Base-by-base conservation (phyloP, 30 jellyfish, hydroid and myxozoan genomes). In the Euphysa ruthae region DNA sequence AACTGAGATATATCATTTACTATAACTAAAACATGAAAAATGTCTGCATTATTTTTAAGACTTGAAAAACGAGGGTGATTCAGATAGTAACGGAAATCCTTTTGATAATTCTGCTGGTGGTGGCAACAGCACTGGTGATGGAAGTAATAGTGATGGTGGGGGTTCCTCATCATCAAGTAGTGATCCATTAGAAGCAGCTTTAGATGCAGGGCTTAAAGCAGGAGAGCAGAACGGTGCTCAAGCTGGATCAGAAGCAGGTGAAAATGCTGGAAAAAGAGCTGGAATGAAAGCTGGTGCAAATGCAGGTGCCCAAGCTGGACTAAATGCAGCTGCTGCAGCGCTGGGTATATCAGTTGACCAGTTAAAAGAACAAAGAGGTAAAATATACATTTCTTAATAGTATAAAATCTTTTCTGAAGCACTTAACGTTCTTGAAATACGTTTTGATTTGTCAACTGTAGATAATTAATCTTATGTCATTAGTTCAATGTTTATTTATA, bases 211-310 rank as follows among this genome's bases (percentile, higher is more conserved):
- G 6, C 91, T 82, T 32, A 70, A 72, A 24, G 95, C 95, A 4
- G 95, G 95, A 54, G 52, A 71, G 20, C 84, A 66, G 58, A 88
- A 87, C 19, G 95, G 91, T 8, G 84, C 75, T 4, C 85, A 74
- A 4, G 95, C 95, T 5, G 95, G 95, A 55, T 70, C 73, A 29
- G 50, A 74, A 55, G 95, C 95, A 43, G 95, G 95, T 4, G 87
- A 75, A 55, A 83, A 83, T 58, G 95, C 95, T 6, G 95, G 95
- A 6, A 83, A 65, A 49, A 58, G 63, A 28, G 95, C 95, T 19
- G 95, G 95, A 1, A 43, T 65, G 58, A 31, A 75, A n/a, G 95
- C 95, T 4, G 95, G 95, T 5, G 95, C 69, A 69, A 83, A 74
- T 28, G 95, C 95, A 0, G 95, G 92, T 1, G 71, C 66, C 24